Conservation (phyloP, 2,113 vertebrate genomes). For the Condylura cristata region DNA sequence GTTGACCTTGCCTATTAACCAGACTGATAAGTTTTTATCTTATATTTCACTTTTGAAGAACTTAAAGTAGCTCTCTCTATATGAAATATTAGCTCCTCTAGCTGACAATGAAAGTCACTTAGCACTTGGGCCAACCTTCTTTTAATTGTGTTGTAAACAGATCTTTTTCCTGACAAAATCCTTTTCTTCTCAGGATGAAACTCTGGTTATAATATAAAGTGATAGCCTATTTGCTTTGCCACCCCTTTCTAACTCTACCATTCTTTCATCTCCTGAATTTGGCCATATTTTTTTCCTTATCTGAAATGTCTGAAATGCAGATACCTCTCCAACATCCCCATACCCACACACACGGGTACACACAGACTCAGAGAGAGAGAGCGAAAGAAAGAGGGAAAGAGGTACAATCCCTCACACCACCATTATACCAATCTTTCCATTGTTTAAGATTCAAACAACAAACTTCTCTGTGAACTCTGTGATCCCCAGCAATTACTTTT, state of each 20-base stretch:
- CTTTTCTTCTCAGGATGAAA: neutral
- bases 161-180: neutral
- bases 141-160: neutral
- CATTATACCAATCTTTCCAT: neutral
- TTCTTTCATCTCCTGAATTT: neutral
- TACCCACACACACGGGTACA: too few relatives aligned
- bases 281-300: neutral
- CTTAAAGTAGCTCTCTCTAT: neutral
- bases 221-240: neutral
- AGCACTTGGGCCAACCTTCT: neutral
- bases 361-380: too few relatives aligned
- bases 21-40: neutral
- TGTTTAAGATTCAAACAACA: neutral
- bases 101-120: constrained; percentile 12
- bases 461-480: neutral
- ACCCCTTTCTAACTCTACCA: neutral
- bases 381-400: neutral
- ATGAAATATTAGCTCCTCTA: neutral
- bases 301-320: neutral
- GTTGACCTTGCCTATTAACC: neutral
- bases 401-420: too few relatives aligned
- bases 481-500: neutral
- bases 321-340: too few relatives aligned
- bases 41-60: neutral
- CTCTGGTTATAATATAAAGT: neutral